Evolutionary conservation across 2,888 invertebrate species (phyloP).

Genomic region (Cacoxenus indagator): DNA sequence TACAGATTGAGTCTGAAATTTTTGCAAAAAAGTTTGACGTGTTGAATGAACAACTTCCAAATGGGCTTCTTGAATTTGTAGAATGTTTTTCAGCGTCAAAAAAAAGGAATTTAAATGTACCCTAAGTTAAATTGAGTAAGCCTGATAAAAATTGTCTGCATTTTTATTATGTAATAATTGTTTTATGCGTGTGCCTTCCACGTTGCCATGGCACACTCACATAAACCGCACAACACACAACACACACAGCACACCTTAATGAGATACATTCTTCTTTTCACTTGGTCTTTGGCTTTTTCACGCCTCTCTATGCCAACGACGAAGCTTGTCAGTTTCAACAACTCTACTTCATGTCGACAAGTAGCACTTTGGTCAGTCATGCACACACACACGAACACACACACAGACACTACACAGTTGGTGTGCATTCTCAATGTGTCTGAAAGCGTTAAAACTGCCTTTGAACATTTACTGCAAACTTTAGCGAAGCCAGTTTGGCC

Average conservation of each 20-base stretch:
- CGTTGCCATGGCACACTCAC: too few species aligned
- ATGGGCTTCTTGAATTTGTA: too few species aligned
- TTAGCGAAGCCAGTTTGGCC: not conserved
- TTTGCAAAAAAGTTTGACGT: too few species aligned
- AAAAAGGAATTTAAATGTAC: too few species aligned
- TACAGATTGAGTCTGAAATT: not conserved
- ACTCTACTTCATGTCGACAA: not conserved
- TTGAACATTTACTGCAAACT: not conserved
- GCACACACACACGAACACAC: not conserved
- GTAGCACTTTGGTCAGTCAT: not conserved
- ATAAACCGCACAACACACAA: too few species aligned
- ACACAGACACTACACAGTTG: not conserved
- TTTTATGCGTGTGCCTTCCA: too few species aligned
- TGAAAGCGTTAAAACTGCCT: slow-evolving; percentile 11
- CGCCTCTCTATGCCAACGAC: not conserved
- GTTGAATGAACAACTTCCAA: too few species aligned
- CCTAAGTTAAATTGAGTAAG: too few species aligned
- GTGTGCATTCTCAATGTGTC: not conserved
- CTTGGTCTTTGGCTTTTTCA: not conserved
- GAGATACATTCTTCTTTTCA: not conserved
- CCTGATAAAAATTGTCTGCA: too few species aligned
- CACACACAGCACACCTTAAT: not conserved
- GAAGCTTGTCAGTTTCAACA: not conserved
- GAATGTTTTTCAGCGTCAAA: too few species aligned
- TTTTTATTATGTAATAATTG: too few species aligned